These are phyloP conservation scores for Pyrocoelia pectoralis DNA, from an alignment of 2,888 invertebrate species.

Conservation along the genomic window DNA sequence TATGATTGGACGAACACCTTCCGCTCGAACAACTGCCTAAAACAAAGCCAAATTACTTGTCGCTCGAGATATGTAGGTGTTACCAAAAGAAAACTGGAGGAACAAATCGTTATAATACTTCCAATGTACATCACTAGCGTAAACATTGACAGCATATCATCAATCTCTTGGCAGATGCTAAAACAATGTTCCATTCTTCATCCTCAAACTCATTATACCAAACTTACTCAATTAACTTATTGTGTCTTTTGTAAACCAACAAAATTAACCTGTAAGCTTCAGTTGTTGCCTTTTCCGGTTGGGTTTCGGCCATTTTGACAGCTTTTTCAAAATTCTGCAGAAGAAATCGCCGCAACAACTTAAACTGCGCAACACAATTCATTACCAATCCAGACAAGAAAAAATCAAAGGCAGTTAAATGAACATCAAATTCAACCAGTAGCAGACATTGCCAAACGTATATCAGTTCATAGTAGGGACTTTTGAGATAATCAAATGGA, in stretches of 20 bases:
- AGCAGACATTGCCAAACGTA: constrained; percentile 3
- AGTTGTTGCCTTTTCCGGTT: not conserved
- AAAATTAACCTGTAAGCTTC: constrained; percentile 11
- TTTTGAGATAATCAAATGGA: not conserved
- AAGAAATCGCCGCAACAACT: not conserved
- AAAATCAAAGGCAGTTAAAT: constrained; percentile 4
- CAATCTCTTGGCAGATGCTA: constrained; percentile 11
- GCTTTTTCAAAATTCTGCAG: constrained; percentile 7
- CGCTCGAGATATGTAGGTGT: no score
- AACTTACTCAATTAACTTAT: constrained; percentile 9
- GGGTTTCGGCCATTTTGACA: constrained; percentile 9
- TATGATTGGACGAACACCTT: not conserved
- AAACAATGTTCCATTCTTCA: not conserved
- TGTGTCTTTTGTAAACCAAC: constrained; percentile 5
- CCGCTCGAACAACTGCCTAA: constrained; percentile 4
- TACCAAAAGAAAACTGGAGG: constrained; percentile 13
- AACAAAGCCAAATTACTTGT: not conserved
- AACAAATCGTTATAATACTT: constrained; percentile 3
- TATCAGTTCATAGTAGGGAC: constrained; percentile 8
- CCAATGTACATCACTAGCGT: constrained; percentile 14
- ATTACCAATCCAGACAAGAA: constrained; percentile 6
- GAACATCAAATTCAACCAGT: not conserved
- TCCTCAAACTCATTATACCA: not conserved
- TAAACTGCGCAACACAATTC: constrained; percentile 17
- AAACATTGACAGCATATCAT: constrained; percentile 7